Percentiles rank a stretch among this genome's conserved stretches.
Evolutionary conservation across 2,113 vertebrate species (phyloP).

Genomic region (Petromus typicus): DNA sequence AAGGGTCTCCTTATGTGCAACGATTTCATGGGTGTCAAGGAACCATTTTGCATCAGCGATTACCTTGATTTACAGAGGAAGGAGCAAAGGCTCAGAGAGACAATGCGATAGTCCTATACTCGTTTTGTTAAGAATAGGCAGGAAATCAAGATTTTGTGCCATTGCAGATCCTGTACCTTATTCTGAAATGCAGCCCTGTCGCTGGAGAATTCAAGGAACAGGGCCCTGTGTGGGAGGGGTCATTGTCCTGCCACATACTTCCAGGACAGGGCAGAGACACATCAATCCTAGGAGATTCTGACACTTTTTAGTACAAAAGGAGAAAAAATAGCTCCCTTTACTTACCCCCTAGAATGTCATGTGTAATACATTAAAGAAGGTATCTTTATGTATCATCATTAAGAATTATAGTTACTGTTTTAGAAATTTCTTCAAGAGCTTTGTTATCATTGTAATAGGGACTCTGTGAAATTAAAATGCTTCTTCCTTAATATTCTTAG

Average conservation of each 20-base stretch:
- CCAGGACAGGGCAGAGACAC: accelerated
- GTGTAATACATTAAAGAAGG: not conserved
- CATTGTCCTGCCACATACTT: too few relatives aligned
- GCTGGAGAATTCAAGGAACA: not conserved
- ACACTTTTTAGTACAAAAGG: not conserved
- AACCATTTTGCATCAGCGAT: accelerated
- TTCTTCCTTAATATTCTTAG: accelerated
- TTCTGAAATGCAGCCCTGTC: accelerated
- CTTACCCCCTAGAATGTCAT: not conserved
- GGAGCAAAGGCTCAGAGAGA: not conserved
- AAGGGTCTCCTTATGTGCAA: accelerated
- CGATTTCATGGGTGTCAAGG: accelerated
- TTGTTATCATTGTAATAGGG: not conserved
- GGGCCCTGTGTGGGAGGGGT: not conserved
- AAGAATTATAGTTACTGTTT: not conserved
- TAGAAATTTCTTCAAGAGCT: not conserved
- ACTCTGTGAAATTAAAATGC: accelerated
- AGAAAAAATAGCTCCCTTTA: too few relatives aligned
- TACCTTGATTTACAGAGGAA: not conserved
- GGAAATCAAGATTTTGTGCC: too few relatives aligned
- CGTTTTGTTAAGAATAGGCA: accelerated
- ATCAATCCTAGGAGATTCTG: accelerated
- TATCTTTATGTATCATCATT: accelerated
- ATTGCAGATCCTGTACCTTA: not conserved
- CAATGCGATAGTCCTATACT: accelerated